Percentiles rank a stretch among this genome's conserved stretches.
These are phyloP conservation scores for Sminthurinus aureus DNA, from an alignment of 2,888 invertebrate species.

Conservation along the genomic window DNA sequence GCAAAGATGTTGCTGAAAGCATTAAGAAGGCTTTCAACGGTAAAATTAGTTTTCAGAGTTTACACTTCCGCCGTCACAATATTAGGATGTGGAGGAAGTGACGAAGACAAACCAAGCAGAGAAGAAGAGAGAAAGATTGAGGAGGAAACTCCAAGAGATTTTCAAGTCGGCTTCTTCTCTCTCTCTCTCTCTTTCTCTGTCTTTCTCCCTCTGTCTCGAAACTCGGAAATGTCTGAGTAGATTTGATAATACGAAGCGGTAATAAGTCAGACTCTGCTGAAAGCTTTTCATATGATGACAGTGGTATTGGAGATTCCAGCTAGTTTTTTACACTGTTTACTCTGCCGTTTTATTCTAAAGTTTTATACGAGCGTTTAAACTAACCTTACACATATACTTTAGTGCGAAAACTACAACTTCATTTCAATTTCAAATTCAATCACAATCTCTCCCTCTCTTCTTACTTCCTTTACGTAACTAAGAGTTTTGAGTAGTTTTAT, in stretches of 20 bases:
- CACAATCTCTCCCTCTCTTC: too few species aligned
- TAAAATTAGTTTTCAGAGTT: constrained; percentile 1
- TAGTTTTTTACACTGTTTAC: background rate
- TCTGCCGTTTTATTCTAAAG: too few species aligned
- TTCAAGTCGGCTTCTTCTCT: too few species aligned
- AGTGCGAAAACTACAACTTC: too few species aligned
- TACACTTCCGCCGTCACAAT: background rate
- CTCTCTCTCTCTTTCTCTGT: too few species aligned
- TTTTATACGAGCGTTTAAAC: too few species aligned
- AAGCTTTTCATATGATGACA: background rate
- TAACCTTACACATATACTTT: too few species aligned
- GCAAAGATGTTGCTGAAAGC: background rate
- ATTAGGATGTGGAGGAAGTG: background rate
- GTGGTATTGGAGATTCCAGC: background rate
- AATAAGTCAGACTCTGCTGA: background rate
- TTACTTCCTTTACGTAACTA: too few species aligned
- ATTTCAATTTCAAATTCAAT: too few species aligned
- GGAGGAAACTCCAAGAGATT: too few species aligned
- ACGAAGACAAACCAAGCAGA: background rate
- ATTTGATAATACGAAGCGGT: background rate
- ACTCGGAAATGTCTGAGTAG: background rate
- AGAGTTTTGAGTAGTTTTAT: too few species aligned
- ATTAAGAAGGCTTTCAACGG: background rate
- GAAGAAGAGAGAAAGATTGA: background rate
- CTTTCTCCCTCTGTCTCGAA: too few species aligned